phyloP scores from a whole-genome alignment of 1,140 invertebrate species.

The Alviniconcha marisindica region DNA sequence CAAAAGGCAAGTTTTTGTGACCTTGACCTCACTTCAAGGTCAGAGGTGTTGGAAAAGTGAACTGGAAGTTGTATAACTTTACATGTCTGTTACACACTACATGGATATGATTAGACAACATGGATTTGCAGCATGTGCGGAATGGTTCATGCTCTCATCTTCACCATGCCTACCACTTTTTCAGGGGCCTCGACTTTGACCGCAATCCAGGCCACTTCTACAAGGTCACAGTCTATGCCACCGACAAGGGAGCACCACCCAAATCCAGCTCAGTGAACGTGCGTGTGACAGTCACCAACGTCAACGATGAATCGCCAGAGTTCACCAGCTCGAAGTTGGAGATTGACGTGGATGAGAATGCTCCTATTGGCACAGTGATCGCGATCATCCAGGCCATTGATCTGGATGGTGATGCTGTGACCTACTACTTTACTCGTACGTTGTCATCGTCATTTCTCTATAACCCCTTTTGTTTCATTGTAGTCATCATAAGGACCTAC shows the following conservation, averaged over 20 bases:
- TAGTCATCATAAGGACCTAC: no score
- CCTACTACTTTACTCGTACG: slow-evolving; percentile 68
- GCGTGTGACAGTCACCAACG: slow-evolving; percentile 68
- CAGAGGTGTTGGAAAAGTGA: no score
- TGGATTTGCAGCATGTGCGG: background rate
- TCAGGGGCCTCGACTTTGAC: slow-evolving; percentile 67
- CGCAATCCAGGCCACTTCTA: slow-evolving; percentile 58
- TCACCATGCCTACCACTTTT: background rate
- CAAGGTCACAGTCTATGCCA: slow-evolving; percentile 66
- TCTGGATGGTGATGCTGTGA: slow-evolving; percentile 83
- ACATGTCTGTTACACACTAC: background rate
- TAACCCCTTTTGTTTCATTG: no score
- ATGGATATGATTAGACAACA: background rate
- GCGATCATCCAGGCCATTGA: slow-evolving; percentile 94
- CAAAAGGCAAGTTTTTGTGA: no score
- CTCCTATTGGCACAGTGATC: slow-evolving; percentile 92
- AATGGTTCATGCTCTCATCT: background rate
- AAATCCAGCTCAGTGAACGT: slow-evolving; percentile 86
- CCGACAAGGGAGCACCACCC: slow-evolving; percentile 75
- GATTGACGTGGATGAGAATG: slow-evolving; percentile 94
- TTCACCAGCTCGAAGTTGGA: slow-evolving; percentile 82
- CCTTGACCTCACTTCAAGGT: no score
- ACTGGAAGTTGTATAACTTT: no score
- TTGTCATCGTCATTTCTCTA: no score
- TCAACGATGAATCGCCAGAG: slow-evolving; percentile 71